Evolutionary conservation across 37 sponge, comb jelly and placozoan species (phyloP).

Genomic region (Cliona cf. orientalis): DNA sequence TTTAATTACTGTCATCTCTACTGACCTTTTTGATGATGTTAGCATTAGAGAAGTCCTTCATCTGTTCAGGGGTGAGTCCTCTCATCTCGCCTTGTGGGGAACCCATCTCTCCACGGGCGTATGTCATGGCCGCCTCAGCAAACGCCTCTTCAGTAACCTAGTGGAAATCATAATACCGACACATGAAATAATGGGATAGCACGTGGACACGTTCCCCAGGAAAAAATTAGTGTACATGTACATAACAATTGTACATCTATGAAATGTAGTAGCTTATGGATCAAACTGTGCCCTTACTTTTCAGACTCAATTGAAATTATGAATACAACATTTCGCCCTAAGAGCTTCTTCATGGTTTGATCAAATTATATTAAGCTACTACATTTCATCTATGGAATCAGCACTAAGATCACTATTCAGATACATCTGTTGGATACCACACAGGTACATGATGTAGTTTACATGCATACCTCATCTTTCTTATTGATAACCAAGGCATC

Average conservation of each 20-base stretch:
- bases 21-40: conserved; percentile 49
- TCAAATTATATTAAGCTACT: too few species aligned
- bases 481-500: conserved; percentile 4
- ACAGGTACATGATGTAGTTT: neutral
- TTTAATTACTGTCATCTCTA: neutral
- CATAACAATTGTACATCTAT: too few species aligned
- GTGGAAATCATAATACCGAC: neutral
- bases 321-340: too few species aligned
- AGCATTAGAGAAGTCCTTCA: conserved; percentile 32
- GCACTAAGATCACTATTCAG: too few species aligned
- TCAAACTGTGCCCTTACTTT: too few species aligned
- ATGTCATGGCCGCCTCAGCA: conserved; percentile 35
- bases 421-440: neutral
- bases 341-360: too few species aligned
- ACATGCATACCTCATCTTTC: conserved; percentile 14
- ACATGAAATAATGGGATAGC: neutral
- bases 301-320: too few species aligned
- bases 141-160: conserved; percentile 52
- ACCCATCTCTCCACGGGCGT: conserved; percentile 27
- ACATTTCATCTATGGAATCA: too few species aligned
- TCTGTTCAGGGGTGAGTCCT: conserved; percentile 21
- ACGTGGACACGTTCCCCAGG: too few species aligned
- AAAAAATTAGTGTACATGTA: too few species aligned
- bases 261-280: too few species aligned
- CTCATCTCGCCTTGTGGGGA: neutral